phyloP scores from a whole-genome alignment of 2,888 invertebrate genomes.

The Oligia strigilis region DNA sequence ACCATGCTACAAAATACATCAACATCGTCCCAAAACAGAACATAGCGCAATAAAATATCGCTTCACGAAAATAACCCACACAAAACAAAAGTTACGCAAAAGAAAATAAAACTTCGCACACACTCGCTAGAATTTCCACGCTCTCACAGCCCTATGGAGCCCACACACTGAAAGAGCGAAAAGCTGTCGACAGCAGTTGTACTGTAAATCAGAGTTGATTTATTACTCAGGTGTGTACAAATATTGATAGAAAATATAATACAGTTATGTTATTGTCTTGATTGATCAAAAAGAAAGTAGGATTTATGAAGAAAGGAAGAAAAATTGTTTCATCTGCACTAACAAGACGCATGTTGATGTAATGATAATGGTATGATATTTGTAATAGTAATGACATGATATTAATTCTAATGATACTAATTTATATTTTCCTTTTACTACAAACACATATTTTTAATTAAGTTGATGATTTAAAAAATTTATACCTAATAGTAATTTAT shows the following conservation, averaged over 20 bases:
- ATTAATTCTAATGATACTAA: too few species aligned
- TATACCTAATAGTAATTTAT: too few species aligned
- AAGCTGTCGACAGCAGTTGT: conserved; percentile 37
- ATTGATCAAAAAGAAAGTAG: neutral
- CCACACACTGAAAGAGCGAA: conserved; percentile 19
- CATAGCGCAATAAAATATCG: neutral
- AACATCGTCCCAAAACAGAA: neutral
- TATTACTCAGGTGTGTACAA: conserved; percentile 35
- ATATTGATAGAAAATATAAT: conserved; percentile 42
- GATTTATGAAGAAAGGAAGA: neutral
- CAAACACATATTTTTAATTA: too few species aligned
- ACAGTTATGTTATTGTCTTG: neutral
- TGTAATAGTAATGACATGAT: too few species aligned
- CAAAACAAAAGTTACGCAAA: conserved; percentile 1
- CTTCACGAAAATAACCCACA: conserved; percentile 9
- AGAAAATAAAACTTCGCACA: conserved; percentile 20
- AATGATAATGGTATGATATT: too few species aligned
- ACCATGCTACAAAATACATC: neutral
- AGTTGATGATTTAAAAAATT: too few species aligned
- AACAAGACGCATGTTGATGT: too few species aligned
- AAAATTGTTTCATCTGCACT: too few species aligned
- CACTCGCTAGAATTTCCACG: neutral
- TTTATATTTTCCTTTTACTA: too few species aligned
- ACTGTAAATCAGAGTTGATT: conserved; percentile 49
- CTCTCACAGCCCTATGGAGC: conserved; percentile 10